phyloP scores from a whole-genome alignment of 2,113 vertebrate genomes.

The Lates calcarifer region DNA sequence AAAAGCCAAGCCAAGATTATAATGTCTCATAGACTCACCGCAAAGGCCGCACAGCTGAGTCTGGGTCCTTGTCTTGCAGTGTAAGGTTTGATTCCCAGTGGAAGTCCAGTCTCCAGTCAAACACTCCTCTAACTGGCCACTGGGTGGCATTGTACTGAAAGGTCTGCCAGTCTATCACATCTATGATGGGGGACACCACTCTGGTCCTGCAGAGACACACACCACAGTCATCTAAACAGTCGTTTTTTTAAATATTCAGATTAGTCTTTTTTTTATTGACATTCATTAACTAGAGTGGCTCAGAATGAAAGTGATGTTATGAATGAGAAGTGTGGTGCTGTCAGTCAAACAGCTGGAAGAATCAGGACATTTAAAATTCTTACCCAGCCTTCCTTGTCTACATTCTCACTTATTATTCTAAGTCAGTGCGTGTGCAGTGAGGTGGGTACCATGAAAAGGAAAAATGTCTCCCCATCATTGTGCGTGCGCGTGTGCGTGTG shows the following conservation, averaged over 20 bases:
- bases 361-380: neutral
- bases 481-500: neutral
- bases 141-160: constrained; percentile 87
- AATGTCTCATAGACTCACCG: constrained; percentile 80
- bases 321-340: neutral
- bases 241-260: neutral
- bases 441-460: neutral
- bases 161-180: constrained; percentile 90
- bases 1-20: neutral
- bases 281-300: neutral
- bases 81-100: constrained; percentile 86
- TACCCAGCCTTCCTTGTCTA: neutral
- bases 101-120: constrained; percentile 93
- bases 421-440: neutral
- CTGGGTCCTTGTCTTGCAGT: constrained; percentile 79
- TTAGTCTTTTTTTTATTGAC: neutral
- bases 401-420: constrained; percentile 4
- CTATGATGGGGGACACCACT: constrained; percentile 90
- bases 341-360: neutral
- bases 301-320: neutral
- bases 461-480: neutral
- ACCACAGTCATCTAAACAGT: constrained; percentile 16
- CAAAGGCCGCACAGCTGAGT: constrained; percentile 86
- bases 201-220: constrained; percentile 82
- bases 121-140: constrained; percentile 85